Conservation (phyloP, 2,113 vertebrate genomes). For the Oxyruncus cristatus region DNA sequence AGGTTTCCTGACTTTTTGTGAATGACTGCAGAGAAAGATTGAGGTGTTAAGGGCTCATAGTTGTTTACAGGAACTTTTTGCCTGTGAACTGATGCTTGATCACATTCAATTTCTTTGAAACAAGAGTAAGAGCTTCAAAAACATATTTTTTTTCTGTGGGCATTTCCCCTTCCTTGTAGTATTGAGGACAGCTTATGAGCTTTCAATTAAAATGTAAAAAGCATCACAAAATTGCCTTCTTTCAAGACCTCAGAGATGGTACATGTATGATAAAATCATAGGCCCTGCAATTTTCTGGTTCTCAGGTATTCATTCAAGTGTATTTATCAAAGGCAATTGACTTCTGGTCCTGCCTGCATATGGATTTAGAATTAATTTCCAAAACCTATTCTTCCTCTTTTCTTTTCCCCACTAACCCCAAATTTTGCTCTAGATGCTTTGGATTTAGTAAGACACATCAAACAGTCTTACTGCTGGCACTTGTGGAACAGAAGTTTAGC, state of each 20-base stretch:
- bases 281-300: neutral
- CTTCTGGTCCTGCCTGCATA: neutral
- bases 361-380: neutral
- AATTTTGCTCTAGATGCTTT: neutral
- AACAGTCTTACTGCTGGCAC: neutral
- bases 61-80: neutral
- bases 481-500: neutral
- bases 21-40: neutral
- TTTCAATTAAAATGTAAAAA: neutral
- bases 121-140: neutral
- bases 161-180: neutral
- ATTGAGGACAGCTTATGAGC: neutral
- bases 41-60: neutral
- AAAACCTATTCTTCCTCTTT: neutral
- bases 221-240: neutral
- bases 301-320: neutral
- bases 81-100: neutral
- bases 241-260: neutral
- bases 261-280: constrained; percentile 17
- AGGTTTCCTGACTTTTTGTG: neutral
- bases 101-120: neutral
- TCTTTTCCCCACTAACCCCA: neutral
- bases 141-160: neutral
- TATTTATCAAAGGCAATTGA: constrained; percentile 8
- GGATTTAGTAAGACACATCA: neutral